Base-by-base conservation (phyloP, 23 tunicate genomes). In the Halocynthia aurantium region DNA sequence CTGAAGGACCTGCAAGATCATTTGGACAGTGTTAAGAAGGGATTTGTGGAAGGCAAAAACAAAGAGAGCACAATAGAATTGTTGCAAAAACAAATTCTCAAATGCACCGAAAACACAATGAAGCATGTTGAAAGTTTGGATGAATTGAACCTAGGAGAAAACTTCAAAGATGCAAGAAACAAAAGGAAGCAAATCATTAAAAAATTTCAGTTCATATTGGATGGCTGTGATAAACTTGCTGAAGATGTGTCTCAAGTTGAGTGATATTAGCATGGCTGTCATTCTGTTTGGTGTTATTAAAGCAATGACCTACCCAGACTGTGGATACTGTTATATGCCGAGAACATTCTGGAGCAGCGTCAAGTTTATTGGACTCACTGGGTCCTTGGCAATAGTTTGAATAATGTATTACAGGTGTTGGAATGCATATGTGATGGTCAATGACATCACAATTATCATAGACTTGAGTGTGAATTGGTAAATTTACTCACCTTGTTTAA, bases 101-200 rank as follows among this genome's bases (percentile, higher is more conserved):
- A 49, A 50, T 67, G 20, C 22, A 71, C 80, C 63, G 66, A 71
- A 7, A 54, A 55, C 49, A 62, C 64, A 54, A 80, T 80, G 84
- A 81, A 80, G 55, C 22, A 44, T 85, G 22, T 85, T 44, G 90
- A 85, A 72, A 62, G 53, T 31, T 68, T 85, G 17, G 90, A 85
- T 55, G 53, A 55, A 10, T 80, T 85, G 73, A 10, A 22, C 5
- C 6, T 85, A 11, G 85, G 50, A 6, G 67, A 84, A 40, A 83
- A 85, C 0, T 80, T 85, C 56, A 63, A 53, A 52, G 80, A 85
- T 64, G 90, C 90, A 6, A 62, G 84, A 49, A 50, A 9, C 8
- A 80, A 85, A 61, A 80, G 80, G 75, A 85, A 85, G 72, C 8
- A 18, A 19, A 57, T 80, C 10, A 83, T 85, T 8, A 76, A 71